A percentile compares a stretch with the other conserved stretches of the same genome.
Evolutionary conservation across 2,888 invertebrate genomes (phyloP).

Genomic region (Apodemia hepburni): DNA sequence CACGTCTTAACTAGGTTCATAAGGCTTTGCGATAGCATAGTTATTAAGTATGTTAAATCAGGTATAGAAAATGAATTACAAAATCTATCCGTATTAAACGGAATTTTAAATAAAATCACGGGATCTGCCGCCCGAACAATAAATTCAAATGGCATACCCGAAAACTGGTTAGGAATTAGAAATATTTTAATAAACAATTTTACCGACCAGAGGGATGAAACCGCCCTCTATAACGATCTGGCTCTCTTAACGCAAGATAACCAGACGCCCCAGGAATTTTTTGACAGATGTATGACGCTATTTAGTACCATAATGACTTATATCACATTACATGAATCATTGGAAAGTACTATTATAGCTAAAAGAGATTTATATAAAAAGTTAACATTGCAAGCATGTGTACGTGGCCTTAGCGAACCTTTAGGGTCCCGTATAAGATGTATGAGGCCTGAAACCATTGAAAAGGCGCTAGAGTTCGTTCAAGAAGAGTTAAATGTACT

Average conservation of each 20-base stretch:
- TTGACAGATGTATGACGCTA: slow-evolving; percentile 16
- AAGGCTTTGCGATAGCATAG: slow-evolving; percentile 24
- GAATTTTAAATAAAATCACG: slow-evolving; percentile 25
- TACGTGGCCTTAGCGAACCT: slow-evolving; percentile 26
- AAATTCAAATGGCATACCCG: background rate
- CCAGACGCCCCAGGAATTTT: slow-evolving; percentile 20
- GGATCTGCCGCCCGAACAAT: slow-evolving; percentile 24
- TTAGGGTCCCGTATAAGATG: slow-evolving; percentile 25
- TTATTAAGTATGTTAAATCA: background rate
- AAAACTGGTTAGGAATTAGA: background rate
- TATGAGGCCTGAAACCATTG: background rate
- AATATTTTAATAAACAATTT: background rate
- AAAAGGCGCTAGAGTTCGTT: slow-evolving; percentile 19
- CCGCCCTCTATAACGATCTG: background rate
- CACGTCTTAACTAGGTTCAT: slow-evolving; percentile 27
- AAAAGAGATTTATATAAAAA: slow-evolving; percentile 22
- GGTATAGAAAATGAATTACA: background rate
- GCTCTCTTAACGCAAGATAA: slow-evolving; percentile 18
- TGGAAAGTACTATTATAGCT: slow-evolving; percentile 17
- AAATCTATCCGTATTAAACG: slow-evolving; percentile 17
- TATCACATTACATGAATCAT: slow-evolving; percentile 5
- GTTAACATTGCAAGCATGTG: slow-evolving; percentile 22
- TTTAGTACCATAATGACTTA: slow-evolving; percentile 24
- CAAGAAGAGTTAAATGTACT: slow-evolving; percentile 17
- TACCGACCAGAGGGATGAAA: slow-evolving; percentile 1